phyloP scores from a whole-genome alignment of 2,797 vertebrate genomes.

The Heteromormyrus szaboi region DNA sequence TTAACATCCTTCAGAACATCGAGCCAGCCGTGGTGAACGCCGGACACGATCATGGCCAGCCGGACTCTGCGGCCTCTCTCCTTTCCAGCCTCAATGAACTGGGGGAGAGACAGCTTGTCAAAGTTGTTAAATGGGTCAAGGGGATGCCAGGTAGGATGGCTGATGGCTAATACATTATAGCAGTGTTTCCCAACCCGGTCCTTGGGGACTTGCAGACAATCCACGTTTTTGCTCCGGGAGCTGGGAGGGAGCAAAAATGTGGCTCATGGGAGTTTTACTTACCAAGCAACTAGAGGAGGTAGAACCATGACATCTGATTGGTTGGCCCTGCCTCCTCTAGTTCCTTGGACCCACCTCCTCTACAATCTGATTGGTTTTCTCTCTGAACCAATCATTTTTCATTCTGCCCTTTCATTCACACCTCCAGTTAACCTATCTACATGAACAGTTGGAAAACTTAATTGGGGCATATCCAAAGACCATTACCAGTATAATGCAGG shows the following conservation, averaged over 20 bases:
- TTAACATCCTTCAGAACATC: conserved; percentile 79
- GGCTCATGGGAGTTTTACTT: not conserved
- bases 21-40: conserved; percentile 73
- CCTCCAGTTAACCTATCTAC: not conserved
- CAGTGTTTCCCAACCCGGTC: not conserved
- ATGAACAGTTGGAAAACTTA: not conserved
- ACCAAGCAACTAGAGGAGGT: not conserved
- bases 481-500: not conserved
- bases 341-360: not conserved
- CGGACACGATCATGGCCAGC: conserved; percentile 77
- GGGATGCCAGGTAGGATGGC: conserved; percentile 75
- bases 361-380: not conserved
- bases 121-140: conserved; percentile 91
- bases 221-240: not conserved
- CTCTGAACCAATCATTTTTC: not conserved
- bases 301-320: not conserved
- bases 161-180: not conserved
- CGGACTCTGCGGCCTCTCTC: conserved; percentile 76
- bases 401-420: too few species aligned
- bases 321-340: not conserved
- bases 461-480: not conserved
- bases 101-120: conserved; percentile 84
- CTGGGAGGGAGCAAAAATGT: not conserved
- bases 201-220: not conserved
- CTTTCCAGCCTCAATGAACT: conserved; percentile 88